Conservation (phyloP, 2,888 invertebrate species). For the Polymixis flavicincta region DNA sequence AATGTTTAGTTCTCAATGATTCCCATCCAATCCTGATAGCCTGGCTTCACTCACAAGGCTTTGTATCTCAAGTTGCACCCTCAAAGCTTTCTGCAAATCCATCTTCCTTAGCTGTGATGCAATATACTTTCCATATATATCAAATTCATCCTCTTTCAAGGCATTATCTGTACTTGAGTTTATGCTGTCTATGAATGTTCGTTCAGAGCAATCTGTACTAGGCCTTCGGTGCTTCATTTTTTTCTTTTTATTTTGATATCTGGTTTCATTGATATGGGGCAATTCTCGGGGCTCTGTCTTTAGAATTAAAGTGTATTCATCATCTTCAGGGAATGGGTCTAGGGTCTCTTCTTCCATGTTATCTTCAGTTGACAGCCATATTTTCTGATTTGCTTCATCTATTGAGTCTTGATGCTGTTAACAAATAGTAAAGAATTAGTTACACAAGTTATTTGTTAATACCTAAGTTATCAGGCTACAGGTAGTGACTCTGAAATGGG, state of each 20-base stretch:
- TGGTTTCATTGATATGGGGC: conserved; percentile 48
- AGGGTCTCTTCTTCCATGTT: conserved; percentile 57
- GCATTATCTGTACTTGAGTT: conserved; percentile 68
- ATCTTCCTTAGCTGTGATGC: conserved; percentile 85
- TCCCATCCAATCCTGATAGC: conserved; percentile 74
- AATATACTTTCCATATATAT: conserved; percentile 86
- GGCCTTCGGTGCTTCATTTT: conserved; percentile 74
- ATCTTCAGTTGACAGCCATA: conserved; percentile 68
- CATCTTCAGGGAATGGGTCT: conserved; percentile 72
- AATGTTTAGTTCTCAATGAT: conserved; percentile 23
- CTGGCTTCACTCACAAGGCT: conserved; percentile 84
- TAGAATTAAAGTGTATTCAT: conserved; percentile 72
- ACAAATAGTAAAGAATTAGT: conserved; percentile 5
- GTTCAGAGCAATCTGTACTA: conserved; percentile 75
- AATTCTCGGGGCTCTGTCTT: conserved; percentile 74
- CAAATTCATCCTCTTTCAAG: conserved; percentile 85
- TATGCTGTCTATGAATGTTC: conserved; percentile 69
- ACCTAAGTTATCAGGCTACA: neutral
- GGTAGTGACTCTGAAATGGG: neutral
- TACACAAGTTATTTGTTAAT: neutral
- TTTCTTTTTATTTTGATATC: conserved; percentile 74
- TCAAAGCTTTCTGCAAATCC: conserved; percentile 81
- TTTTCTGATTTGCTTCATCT: conserved; percentile 65
- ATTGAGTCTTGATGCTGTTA: conserved; percentile 63
- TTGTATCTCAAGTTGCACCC: conserved; percentile 84